These are phyloP conservation scores for Tetraodon nigroviridis DNA, from an alignment of 2,113 vertebrate species.

Conservation along the genomic window DNA sequence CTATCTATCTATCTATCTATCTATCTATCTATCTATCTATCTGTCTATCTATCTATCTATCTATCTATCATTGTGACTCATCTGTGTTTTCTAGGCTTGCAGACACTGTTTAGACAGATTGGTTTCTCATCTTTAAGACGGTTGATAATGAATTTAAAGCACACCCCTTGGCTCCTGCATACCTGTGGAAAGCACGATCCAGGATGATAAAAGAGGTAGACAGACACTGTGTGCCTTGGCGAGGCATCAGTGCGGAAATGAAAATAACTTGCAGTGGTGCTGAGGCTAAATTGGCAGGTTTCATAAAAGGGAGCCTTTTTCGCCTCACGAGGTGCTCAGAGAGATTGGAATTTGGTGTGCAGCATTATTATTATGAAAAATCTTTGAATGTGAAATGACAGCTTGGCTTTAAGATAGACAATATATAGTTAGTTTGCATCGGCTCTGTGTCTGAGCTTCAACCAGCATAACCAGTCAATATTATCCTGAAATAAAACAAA, in stretches of 20 bases:
- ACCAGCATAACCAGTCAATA: slow-evolving; percentile 17
- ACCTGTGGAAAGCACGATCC: slow-evolving; percentile 60
- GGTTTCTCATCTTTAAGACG: slow-evolving; percentile 68
- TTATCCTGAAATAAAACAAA: background rate
- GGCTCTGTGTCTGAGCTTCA: slow-evolving; percentile 6
- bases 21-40: background rate
- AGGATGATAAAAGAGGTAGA: slow-evolving; percentile 54
- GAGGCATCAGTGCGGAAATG: slow-evolving; percentile 54
- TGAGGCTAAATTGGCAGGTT: slow-evolving; percentile 52
- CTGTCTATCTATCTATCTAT: no score
- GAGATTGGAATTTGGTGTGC: slow-evolving; percentile 33
- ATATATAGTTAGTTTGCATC: slow-evolving; percentile 19
- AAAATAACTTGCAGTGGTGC: slow-evolving; percentile 50
- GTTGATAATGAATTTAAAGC: slow-evolving; percentile 71
- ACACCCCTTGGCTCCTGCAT: slow-evolving; percentile 56
- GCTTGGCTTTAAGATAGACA: slow-evolving; percentile 7
- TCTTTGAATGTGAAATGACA: slow-evolving; percentile 22
- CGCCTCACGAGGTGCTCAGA: slow-evolving; percentile 16
- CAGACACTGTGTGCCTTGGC: slow-evolving; percentile 53
- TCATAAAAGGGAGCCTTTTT: slow-evolving; percentile 39
- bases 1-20: background rate
- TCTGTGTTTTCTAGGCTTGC: slow-evolving; percentile 42
- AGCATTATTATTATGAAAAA: slow-evolving; percentile 22
- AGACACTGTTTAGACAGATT: slow-evolving; percentile 72
- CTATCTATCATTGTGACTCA: slow-evolving; percentile 48